Evolutionary conservation across 1,140 invertebrate genomes (phyloP).

Genomic region (Pentalonia nigronervosa): DNA sequence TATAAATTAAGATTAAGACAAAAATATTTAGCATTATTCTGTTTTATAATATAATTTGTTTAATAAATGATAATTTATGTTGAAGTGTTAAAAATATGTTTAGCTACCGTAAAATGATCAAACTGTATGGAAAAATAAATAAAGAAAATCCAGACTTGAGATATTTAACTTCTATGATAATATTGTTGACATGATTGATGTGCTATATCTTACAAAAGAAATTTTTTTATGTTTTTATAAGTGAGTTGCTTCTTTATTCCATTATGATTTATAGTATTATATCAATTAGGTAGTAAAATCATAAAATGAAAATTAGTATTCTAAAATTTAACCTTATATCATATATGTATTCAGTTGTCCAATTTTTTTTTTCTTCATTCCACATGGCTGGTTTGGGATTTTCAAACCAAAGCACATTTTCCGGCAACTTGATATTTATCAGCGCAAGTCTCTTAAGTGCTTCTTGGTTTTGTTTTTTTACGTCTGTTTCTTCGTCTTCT

Average conservation of each 20-base stretch:
- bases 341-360: constrained; percentile 80
- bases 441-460: constrained; percentile 34
- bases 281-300: too few species aligned
- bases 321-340: constrained; percentile 75
- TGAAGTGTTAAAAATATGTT: neutral
- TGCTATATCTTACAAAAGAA: too few species aligned
- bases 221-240: too few species aligned
- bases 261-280: too few species aligned
- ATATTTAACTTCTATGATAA: neutral
- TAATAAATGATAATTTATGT: neutral
- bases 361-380: constrained; percentile 69
- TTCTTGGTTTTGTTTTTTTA: constrained; percentile 52
- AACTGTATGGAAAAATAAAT: too few species aligned
- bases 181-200: neutral
- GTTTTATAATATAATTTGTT: neutral
- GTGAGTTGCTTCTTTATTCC: too few species aligned
- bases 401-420: constrained; percentile 82
- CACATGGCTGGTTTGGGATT: constrained; percentile 81
- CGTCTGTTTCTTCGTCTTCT: constrained; percentile 59
- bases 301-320: neutral
- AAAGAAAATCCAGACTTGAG: neutral
- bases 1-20: neutral
- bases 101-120: neutral
- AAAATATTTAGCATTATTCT: neutral
- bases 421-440: constrained; percentile 69